Evolutionary conservation across 53 echinoderm and acorn worm genomes (phyloP), one percentile per base, ranked within the genome.

Genomic region (Hippasteria phrygiana): DNA sequence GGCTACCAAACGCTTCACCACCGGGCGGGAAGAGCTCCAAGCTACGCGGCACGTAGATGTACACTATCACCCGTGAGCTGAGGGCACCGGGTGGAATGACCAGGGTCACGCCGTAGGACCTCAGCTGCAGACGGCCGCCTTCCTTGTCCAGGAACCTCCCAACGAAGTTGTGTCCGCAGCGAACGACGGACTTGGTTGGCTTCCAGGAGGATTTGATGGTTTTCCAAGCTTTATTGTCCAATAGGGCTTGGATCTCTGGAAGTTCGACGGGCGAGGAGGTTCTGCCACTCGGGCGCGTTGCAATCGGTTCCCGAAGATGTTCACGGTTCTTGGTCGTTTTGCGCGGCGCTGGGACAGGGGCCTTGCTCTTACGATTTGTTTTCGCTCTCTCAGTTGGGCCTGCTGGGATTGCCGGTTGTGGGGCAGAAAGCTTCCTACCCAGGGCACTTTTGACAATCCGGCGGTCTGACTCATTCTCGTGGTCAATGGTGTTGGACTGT

Each of bases 1-100:
- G 72, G 42, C 40, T 41, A 39, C 20, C 40, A n/a, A 41, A 40
- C 41, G 41, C 42, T 18, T 72, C 39, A 6, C 9, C 22, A 1
- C n/a, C 7, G n/a, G 17, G 17, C 0, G 34, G 72, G n/a, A 35
- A 67, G 40, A 42, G 3, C 31, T 42, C 29, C 43, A 62, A 42
- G 63, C 27, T 63, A 24, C 41, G 54, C 31, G 35, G 62, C 16
- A 80, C 80, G 41, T 80, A 63, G 62, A 80, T 39, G 28, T 22
- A 80, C 22, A 80, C 63, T 43, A 18, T n/a, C 62, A 4, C 26
- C 5, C 8, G 17, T 16, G 12, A 41, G 22, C 28, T 64, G 9
- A 80, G 80, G 41, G 80, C 80, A 42, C 28, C 45, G 17, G 80
- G 63, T 14, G 80, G 80, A 26, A 80, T 40, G 18, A 63, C 40